A percentile compares a stretch with the other conserved stretches of the same genome.
These are phyloP conservation scores for Escarpia spicata DNA, from an alignment of 2,888 invertebrate species.

Conservation along the genomic window DNA sequence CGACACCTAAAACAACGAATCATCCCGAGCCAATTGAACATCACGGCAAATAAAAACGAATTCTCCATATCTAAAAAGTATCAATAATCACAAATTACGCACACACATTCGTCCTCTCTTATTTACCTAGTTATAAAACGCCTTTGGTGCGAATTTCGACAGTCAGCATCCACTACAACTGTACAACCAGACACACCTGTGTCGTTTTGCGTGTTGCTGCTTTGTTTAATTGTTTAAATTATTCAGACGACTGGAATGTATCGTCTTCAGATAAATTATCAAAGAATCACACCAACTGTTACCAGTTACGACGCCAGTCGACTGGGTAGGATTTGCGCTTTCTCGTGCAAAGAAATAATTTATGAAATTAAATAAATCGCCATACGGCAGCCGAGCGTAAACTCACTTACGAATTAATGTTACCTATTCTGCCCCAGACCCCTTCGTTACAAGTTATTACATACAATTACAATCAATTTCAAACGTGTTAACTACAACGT, in stretches of 20 bases:
- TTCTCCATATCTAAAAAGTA: too few relatives aligned
- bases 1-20: neutral
- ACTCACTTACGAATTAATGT: too few relatives aligned
- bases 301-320: neutral
- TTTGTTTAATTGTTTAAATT: slow-evolving; percentile 10
- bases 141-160: neutral
- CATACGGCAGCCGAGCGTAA: neutral
- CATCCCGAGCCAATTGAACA: too few relatives aligned
- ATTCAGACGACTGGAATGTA: neutral
- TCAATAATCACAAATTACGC: too few relatives aligned
- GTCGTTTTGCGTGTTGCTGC: neutral
- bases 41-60: too few relatives aligned
- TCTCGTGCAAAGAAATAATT: neutral
- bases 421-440: too few relatives aligned
- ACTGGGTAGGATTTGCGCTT: neutral
- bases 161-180: neutral
- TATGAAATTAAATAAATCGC: neutral
- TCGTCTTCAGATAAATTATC: neutral
- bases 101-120: neutral
- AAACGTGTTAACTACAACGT: too few relatives aligned
- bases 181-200: neutral
- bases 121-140: neutral
- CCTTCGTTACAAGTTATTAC: too few relatives aligned
- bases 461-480: too few relatives aligned
- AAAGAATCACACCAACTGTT: neutral